Evolutionary conservation across 2,113 vertebrate species (phyloP), one percentile per base, ranked within the genome.

Genomic region (Leptodactylus fuscus): DNA sequence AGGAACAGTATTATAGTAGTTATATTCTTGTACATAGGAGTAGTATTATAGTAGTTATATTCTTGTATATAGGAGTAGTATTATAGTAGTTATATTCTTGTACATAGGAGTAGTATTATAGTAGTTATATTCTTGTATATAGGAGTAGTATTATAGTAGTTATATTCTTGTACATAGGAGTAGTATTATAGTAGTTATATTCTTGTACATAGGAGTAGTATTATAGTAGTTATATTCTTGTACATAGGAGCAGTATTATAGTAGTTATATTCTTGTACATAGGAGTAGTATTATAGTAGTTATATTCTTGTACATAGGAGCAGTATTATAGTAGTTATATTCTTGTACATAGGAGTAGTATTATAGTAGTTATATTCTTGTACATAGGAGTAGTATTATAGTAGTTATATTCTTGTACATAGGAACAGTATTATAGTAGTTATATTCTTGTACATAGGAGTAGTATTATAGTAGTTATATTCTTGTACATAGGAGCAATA

Each of bases 51-150:
- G 55, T 60, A 60, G n/a, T 60, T 60, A 27, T 60, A 60, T 60
- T 60, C 55, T 60, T 60, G 55, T 60, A 60, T 4, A 24, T 60
- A 60, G 55, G 55, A 3, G n/a, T n/a, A 60, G 55, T 60, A 27
- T 60, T 60, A 60, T 60, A 27, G 55, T 60, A 60, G 55, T 60
- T 60, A 60, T 60, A 60, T 60, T 60, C 55, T 60, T 60, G 55
- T 60, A 27, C 10, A 60, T 60, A 60, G 55, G 55, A 3, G 9
- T n/a, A 60, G n/a, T 60, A 60, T 60, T 60, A 60, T 60, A 60
- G 55, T 60, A 60, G 55, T 60, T 60, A 60, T 60, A 41, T 60
- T 60, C 55, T 60, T 27, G n/a, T 60, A 60, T 2, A 60, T 24
- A 60, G 55, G n/a, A 27, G 55, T n/a, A 60, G 55, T 60, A 60